Evolutionary conservation across 2,888 invertebrate species (phyloP).

Genomic region (Hirtodrosophila trivittata): DNA sequence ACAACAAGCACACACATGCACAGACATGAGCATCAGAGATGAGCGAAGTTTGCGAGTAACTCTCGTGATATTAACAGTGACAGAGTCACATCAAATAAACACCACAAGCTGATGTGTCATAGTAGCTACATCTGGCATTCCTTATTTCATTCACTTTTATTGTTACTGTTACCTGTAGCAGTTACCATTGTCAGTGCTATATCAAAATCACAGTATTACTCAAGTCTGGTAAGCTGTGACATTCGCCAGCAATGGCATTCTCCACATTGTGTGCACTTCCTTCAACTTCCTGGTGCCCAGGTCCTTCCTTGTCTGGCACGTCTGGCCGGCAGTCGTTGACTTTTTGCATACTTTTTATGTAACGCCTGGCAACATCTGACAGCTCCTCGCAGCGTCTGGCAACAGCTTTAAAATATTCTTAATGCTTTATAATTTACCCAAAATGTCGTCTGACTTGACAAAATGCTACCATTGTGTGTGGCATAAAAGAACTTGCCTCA

Average conservation of each 20-base stretch:
- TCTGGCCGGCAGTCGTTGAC: constrained; percentile 53
- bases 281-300: constrained; percentile 56
- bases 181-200: too few relatives aligned
- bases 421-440: constrained; percentile 67
- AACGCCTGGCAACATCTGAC: neutral
- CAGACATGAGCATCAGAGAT: constrained; percentile 6
- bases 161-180: neutral
- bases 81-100: too few relatives aligned
- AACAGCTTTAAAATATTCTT: constrained; percentile 32
- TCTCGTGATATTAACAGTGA: neutral
- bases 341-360: constrained; percentile 44
- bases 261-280: constrained; percentile 65
- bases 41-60: neutral
- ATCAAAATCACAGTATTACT: neutral
- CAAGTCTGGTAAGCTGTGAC: constrained; percentile 11
- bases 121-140: too few relatives aligned
- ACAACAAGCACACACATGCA: constrained; percentile 6
- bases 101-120: too few relatives aligned
- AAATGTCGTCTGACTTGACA: constrained; percentile 30
- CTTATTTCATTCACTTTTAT: neutral
- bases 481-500: constrained; percentile 33
- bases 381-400: constrained; percentile 1
- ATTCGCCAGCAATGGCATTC: constrained; percentile 49
- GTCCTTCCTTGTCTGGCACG: constrained; percentile 38
- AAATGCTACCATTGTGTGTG: constrained; percentile 56